These are phyloP conservation scores for Cavia porcellus DNA, from an alignment of 2,113 vertebrate species.

Conservation along the genomic window DNA sequence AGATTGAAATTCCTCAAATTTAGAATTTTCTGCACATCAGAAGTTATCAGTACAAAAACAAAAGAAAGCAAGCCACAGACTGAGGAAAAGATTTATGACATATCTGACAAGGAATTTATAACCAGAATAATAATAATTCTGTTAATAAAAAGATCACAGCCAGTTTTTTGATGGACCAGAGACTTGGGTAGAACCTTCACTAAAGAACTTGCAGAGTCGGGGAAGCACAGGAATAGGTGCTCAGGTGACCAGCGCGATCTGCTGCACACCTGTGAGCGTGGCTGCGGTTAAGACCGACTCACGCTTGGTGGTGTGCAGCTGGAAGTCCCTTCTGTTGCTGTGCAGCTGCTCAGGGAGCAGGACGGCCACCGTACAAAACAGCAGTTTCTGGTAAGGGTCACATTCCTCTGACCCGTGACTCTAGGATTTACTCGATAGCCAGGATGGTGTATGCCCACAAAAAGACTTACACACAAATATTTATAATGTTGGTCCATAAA, in stretches of 20 bases:
- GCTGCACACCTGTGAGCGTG: no score
- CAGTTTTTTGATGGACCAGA: not conserved
- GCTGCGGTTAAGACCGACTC: no score
- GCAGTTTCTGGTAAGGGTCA: not conserved
- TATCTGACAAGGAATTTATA: not conserved
- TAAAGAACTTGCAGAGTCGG: not conserved
- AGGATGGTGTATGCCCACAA: not conserved
- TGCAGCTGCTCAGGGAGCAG: not conserved
- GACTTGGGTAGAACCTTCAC: not conserved
- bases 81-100: not conserved
- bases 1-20: not conserved
- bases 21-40: not conserved
- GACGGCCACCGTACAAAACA: not conserved
- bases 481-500: not conserved
- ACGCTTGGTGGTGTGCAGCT: not conserved
- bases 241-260: not conserved
- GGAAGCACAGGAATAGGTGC: not conserved
- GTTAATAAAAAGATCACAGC: not conserved
- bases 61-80: not conserved
- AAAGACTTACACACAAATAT: not conserved
- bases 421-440: not conserved
- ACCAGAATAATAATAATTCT: not conserved
- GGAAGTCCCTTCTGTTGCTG: not conserved
- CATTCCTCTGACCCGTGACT: not conserved
- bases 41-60: not conserved